Conservation (phyloP, 2,888 invertebrate species). For the Drosophila mulleri region DNA sequence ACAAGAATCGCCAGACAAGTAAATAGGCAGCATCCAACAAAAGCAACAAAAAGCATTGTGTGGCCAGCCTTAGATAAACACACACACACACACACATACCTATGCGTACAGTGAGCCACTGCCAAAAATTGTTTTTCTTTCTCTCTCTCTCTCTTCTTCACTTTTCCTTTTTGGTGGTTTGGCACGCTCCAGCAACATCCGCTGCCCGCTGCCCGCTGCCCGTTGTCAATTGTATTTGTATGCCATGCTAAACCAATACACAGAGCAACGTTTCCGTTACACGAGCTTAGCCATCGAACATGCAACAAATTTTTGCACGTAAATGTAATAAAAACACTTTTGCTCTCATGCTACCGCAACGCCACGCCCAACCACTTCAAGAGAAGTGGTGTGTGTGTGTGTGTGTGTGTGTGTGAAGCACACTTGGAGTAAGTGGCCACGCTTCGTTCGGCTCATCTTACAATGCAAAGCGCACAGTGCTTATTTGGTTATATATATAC, state of each 20-base stretch:
- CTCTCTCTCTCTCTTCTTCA: neutral
- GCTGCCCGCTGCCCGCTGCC: constrained; percentile 22
- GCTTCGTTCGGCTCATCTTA: constrained; percentile 56
- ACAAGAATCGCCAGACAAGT: constrained; percentile 65
- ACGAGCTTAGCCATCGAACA: constrained; percentile 62
- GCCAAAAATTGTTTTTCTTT: constrained; percentile 42
- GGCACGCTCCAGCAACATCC: constrained; percentile 41
- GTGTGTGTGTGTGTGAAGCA: constrained; percentile 42
- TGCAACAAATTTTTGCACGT: constrained; percentile 83
- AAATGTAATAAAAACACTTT: constrained; percentile 83
- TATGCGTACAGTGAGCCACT: constrained; percentile 33
- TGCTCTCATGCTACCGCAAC: constrained; percentile 17
- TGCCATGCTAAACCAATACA: constrained; percentile 72
- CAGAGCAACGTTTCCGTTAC: constrained; percentile 63
- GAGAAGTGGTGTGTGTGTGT: constrained; percentile 18
- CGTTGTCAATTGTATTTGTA: constrained; percentile 74
- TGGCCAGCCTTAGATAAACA: constrained; percentile 61
- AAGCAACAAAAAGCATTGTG: constrained; percentile 71
- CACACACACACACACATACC: constrained; percentile 10
- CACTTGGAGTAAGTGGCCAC: constrained; percentile 56
- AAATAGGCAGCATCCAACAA: constrained; percentile 63
- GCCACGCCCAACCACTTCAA: constrained; percentile 63
- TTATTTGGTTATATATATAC: constrained; percentile 3
- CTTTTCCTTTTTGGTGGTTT: constrained; percentile 36
- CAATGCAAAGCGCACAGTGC: constrained; percentile 32